These are phyloP conservation scores for Pseudoatta argentina DNA, from an alignment of 1,140 invertebrate species.

Conservation along the genomic window DNA sequence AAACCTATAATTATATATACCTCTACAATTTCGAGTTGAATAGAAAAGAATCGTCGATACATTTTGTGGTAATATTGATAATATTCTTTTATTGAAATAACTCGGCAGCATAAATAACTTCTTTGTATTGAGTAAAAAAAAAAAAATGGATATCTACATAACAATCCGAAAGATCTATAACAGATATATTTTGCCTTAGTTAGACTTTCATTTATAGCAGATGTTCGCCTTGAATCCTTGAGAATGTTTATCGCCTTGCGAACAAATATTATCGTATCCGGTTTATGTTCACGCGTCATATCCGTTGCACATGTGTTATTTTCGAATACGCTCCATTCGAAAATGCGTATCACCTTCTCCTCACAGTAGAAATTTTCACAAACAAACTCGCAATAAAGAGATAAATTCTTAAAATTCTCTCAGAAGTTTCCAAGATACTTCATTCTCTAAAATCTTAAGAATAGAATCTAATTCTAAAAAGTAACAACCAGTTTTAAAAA, in stretches of 20 bases:
- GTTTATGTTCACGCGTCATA: conserved; percentile 56
- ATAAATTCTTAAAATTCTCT: background rate
- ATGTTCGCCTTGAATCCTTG: conserved; percentile 27
- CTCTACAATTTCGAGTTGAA: background rate
- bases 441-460: too few species aligned
- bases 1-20: too few species aligned
- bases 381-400: background rate
- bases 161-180: background rate
- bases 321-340: conserved; percentile 19
- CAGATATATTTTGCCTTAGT: background rate
- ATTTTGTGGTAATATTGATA: background rate
- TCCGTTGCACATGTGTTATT: conserved; percentile 67
- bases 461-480: too few species aligned
- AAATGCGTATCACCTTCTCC: background rate
- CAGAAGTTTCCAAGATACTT: background rate
- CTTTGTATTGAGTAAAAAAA: background rate
- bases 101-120: background rate
- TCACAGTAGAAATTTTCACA: background rate
- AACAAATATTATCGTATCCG: conserved; percentile 70
- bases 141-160: background rate
- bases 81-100: background rate
- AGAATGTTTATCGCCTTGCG: conserved; percentile 62
- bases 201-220: conserved; percentile 21
- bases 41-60: background rate
- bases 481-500: too few species aligned